A percentile compares a stretch with the other conserved stretches of the same genome.
Conservation (phyloP, 1,140 invertebrate species). For the Cydia pomonella region DNA sequence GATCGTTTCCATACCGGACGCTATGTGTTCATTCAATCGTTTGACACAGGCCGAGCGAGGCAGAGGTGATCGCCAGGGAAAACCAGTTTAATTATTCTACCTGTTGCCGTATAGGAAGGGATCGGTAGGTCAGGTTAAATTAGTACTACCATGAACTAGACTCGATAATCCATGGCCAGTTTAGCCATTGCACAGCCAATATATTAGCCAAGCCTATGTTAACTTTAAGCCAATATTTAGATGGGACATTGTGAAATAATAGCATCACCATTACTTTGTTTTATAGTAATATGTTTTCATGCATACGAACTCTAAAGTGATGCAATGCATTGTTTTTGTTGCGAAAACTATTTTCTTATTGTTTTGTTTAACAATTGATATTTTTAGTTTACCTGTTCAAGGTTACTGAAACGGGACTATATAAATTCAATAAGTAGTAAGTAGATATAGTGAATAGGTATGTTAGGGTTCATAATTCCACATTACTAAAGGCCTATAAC, state of each 20-base stretch:
- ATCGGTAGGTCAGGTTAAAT: not conserved
- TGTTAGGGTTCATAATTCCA: too few species aligned
- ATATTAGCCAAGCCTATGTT: conserved; percentile 1
- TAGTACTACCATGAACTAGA: not conserved
- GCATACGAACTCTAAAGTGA: conserved; percentile 3
- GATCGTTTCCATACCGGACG: not conserved
- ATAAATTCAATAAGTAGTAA: too few species aligned
- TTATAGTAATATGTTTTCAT: not conserved
- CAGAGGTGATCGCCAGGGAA: not conserved
- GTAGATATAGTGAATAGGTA: too few species aligned
- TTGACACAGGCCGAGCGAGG: not conserved
- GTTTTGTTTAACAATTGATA: not conserved
- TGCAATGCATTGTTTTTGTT: conserved; percentile 25
- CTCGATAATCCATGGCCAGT: not conserved
- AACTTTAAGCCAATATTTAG: not conserved
- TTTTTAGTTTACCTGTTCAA: not conserved
- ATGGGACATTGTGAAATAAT: not conserved
- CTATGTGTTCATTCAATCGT: not conserved
- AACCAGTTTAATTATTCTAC: not conserved
- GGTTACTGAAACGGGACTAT: not conserved
- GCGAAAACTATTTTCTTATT: not conserved
- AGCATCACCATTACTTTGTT: not conserved
- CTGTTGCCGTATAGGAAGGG: not conserved
- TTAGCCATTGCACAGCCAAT: not conserved
- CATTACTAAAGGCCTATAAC: too few species aligned